Evolutionary conservation across 2,113 vertebrate species (phyloP), one percentile per base, ranked within the genome.

Genomic region (Dasyprocta punctata): DNA sequence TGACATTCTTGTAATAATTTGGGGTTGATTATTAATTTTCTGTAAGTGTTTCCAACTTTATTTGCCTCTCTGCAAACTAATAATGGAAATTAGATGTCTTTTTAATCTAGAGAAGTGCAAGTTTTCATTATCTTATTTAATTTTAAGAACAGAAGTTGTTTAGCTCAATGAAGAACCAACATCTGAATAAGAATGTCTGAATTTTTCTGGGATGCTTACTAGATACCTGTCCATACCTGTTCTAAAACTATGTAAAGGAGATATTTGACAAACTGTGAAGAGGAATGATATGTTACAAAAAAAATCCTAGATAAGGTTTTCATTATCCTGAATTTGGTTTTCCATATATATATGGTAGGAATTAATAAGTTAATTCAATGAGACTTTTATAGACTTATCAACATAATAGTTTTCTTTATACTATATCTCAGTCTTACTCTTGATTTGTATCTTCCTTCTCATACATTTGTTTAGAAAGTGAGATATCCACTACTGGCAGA

Each of bases 401-500:
- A 0, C 67, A 44, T 0, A 14, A 33, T 60, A 1, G 4, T 60
- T 69, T 75, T 77, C 4, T 9, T 82, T n/a, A 44, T 14, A 58
- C 73, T 78, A 7, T 56, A 33, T 54, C 14, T 36, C 47, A 33
- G 9, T 28, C 33, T 7, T 95, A 84, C 3, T 86, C 36, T 5
- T 67, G 7, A 4, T 6, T 47, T 19, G 0, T 10, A 38, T 91
- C 13, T 38, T 84, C n/a, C 14, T 80, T 77, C 65, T 5, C 30
- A 69, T 86, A 58, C 61, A 91, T 71, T 86, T 94, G 22, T 41
- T 93, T 87, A 89, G 13, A 86, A 86, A 67, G 9, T 58, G 75
- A 80, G 0, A 24, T 0, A 1, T 1, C 0, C 56, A 65, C 36
- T 20, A 93, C 0, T 26, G 90, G 44, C 26, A 58, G 47, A 78